A percentile compares a stretch with the other conserved stretches of the same genome.
Conservation (phyloP, 2,888 invertebrate species). For the Polietes domitor region DNA sequence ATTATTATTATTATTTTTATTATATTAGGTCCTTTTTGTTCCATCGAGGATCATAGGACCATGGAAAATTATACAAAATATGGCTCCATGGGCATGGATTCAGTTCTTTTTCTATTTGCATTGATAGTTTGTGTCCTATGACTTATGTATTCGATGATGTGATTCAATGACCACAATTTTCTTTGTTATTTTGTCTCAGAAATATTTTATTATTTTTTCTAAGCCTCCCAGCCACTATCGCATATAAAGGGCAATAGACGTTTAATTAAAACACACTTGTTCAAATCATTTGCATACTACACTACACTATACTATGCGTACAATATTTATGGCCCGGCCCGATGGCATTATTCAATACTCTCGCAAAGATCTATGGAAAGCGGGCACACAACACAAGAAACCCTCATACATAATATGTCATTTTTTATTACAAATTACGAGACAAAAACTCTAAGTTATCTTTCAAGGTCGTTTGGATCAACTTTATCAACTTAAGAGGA, state of each 20-base stretch:
- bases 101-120: too few species aligned
- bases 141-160: neutral
- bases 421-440: conserved; percentile 50
- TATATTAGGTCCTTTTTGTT: too few species aligned
- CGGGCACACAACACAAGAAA: conserved; percentile 17
- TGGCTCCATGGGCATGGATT: too few species aligned
- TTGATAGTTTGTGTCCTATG: neutral
- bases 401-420: conserved; percentile 54
- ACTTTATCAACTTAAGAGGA: conserved; percentile 50
- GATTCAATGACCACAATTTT: too few species aligned
- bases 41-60: too few species aligned
- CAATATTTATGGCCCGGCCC: neutral
- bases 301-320: neutral
- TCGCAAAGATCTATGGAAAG: neutral
- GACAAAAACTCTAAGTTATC: conserved; percentile 41
- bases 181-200: too few species aligned
- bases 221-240: neutral
- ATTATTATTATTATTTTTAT: too few species aligned
- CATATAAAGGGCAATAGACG: conserved; percentile 6
- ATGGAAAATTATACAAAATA: too few species aligned
- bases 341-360: conserved; percentile 11
- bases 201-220: too few species aligned
- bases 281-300: neutral
- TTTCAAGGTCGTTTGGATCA: conserved; percentile 66
- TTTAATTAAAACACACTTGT: neutral